Evolutionary conservation across 2,113 vertebrate genomes (phyloP).

Genomic region (Balaenoptera acutorostrata): DNA sequence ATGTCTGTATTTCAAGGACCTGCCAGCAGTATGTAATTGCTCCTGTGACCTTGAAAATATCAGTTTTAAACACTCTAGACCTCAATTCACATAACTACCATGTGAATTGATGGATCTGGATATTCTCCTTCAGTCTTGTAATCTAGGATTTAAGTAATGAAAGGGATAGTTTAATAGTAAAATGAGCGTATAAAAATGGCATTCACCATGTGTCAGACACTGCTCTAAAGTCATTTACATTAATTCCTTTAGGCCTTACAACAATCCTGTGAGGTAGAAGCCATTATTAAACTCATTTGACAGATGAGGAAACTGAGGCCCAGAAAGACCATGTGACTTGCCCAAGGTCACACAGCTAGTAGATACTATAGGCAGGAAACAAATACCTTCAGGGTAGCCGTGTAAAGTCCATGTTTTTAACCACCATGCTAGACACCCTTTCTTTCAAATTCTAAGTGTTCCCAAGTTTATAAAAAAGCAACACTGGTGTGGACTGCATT

Average conservation of each 20-base stretch:
- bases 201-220: background rate
- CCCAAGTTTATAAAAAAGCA: background rate
- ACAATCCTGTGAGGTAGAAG: background rate
- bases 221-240: background rate
- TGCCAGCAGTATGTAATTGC: background rate
- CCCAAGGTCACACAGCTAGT: background rate
- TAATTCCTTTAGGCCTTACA: background rate
- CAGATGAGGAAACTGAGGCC: background rate
- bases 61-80: background rate
- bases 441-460: background rate
- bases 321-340: background rate
- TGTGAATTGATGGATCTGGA: background rate
- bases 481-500: background rate
- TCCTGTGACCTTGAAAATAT: background rate
- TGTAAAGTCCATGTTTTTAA: background rate
- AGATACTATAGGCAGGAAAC: background rate
- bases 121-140: background rate
- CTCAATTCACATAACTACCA: background rate
- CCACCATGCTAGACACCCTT: background rate
- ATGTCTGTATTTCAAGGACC: background rate
- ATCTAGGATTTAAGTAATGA: background rate
- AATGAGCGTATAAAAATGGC: background rate
- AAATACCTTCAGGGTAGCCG: fast-evolving
- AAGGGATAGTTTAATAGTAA: background rate
- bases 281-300: background rate